These are phyloP conservation scores for Pimephales promelas DNA, from an alignment of 2,113 vertebrate species.

Conservation along the genomic window DNA sequence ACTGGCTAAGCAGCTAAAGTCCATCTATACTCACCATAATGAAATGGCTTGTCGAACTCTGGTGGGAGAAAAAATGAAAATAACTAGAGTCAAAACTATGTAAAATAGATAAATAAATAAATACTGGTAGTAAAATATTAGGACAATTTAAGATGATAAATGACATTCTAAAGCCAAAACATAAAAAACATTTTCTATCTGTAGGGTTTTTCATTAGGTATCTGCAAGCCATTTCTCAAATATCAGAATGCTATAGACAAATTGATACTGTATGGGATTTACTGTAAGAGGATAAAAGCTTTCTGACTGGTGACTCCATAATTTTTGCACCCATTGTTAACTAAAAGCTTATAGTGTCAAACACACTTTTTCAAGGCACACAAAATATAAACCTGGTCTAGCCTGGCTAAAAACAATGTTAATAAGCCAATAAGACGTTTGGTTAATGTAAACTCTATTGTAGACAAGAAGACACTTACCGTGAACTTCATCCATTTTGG, in stretches of 20 bases:
- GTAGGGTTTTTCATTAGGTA: too few species aligned
- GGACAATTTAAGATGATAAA: not conserved
- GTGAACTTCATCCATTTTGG: slow-evolving; percentile 60
- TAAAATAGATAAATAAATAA: not conserved
- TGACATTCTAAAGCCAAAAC: not conserved
- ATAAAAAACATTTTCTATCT: not conserved
- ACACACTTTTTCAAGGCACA: not conserved
- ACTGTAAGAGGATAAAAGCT: slow-evolving; percentile 16
- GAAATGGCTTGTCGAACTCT: slow-evolving; percentile 74
- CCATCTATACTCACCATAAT: slow-evolving; percentile 74
- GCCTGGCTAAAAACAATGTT: slow-evolving; percentile 18
- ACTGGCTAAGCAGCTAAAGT: slow-evolving; percentile 24
- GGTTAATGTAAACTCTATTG: not conserved
- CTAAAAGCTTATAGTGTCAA: slow-evolving; percentile 16
- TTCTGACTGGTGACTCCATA: slow-evolving; percentile 20
- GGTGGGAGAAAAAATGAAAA: slow-evolving; percentile 56
- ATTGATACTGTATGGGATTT: slow-evolving; percentile 20
- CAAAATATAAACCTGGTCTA: not conserved
- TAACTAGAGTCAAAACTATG: slow-evolving; percentile 33
- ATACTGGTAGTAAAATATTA: not conserved
- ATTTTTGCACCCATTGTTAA: slow-evolving; percentile 15
- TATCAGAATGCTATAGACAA: not conserved
- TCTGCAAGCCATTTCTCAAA: not conserved
- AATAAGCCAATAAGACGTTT: not conserved
- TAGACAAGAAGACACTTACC: slow-evolving; percentile 62